Evolutionary conservation across 2,797 vertebrate species (phyloP), one percentile per base, ranked within the genome.

Genomic region (Parauchenoglanis ngamensis): DNA sequence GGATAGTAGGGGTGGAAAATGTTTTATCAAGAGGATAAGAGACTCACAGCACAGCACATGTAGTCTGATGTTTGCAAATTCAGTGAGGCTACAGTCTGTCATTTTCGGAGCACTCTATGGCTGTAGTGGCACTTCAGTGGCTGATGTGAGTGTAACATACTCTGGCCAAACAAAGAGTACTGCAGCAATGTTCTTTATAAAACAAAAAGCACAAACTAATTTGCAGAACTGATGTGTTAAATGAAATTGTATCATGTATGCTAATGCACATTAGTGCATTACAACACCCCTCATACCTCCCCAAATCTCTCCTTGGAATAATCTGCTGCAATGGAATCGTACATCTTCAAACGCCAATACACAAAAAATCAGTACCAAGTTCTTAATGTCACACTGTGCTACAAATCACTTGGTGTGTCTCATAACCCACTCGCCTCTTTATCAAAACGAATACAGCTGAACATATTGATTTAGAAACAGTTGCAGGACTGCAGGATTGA

Each of bases 11-110:
- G 80, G 80, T 83, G 80, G 80, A 83, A 65, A 67, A 67, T 83
- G 80, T 52, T 83, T 83, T 83, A 52, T 67, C 61, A 65, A 83
- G 80, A 83, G 80, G 61, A 67, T 83, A 10, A 83, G 80, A 67
- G 80, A 83, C 80, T 83, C 80, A 3, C 25, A 82, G 79, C 44
- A 49, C 40, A 28, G 79, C 25, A 49, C 59, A 7, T 7, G 59
- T 68, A 67, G 61, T n/a, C 81, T 54, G 81, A 68, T 68, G n/a
- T 54, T 83, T 83, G 63, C 81, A 67, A 52, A 54, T 83, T 83
- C 19, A 19, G 63, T 52, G 61, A 44, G 4, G 61, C 28, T 67
- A 52, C 46, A 63, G 31, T 54, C 63, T 54, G 63, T 54, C n/a
- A 56, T 83, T 83, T 83, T 54, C 46, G 35, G 63, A 56, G 63